These are phyloP conservation scores for Microctenopoma lineatum DNA, from an alignment of 2,797 vertebrate genomes.

Conservation along the genomic window DNA sequence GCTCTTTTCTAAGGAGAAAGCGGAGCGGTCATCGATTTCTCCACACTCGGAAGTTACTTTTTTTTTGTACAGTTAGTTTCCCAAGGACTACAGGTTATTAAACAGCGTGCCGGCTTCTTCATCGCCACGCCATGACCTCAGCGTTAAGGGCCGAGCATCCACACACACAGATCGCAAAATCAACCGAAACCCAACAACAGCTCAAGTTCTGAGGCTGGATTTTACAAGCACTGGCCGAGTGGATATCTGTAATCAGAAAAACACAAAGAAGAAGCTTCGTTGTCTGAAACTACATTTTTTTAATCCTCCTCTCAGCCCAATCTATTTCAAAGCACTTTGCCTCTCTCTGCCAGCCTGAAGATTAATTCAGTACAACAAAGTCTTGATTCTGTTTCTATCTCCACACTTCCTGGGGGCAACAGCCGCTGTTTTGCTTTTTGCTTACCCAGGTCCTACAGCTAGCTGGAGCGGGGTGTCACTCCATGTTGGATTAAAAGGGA, in stretches of 20 bases:
- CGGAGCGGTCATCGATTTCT: slow-evolving; percentile 3
- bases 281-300: slow-evolving; percentile 7
- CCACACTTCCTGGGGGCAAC: too few species aligned
- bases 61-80: too few species aligned
- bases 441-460: too few species aligned
- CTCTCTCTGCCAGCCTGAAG: background rate
- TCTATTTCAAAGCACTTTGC: background rate
- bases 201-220: background rate
- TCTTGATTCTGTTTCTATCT: background rate
- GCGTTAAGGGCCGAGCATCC: too few species aligned
- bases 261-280: background rate
- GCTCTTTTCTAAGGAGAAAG: background rate
- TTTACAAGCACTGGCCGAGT: background rate
- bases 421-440: too few species aligned
- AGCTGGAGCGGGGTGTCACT: too few species aligned
- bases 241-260: background rate
- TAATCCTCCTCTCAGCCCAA: slow-evolving; percentile 2
- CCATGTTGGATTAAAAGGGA: too few species aligned
- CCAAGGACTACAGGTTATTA: too few species aligned
- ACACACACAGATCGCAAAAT: background rate
- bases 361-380: background rate
- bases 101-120: background rate
- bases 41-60: background rate
- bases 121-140: too few species aligned
- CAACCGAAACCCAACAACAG: background rate